Percentiles rank a stretch among this genome's conserved stretches.
These are phyloP conservation scores for Poeciliopsis presidionis DNA, from an alignment of 2,797 vertebrate genomes.

Conservation along the genomic window DNA sequence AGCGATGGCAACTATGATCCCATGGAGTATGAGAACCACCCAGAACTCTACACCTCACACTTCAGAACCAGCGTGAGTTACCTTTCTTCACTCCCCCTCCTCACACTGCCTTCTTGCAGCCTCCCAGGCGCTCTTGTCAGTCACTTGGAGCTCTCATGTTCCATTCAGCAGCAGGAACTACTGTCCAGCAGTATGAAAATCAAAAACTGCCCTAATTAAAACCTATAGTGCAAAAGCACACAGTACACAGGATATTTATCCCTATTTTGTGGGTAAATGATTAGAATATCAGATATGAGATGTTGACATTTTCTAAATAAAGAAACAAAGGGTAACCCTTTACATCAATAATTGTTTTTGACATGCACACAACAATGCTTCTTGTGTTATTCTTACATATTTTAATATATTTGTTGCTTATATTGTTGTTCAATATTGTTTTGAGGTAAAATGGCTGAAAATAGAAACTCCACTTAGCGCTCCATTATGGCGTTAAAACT, in stretches of 20 bases:
- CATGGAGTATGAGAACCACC: constrained; percentile 90
- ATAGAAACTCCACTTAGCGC: background rate
- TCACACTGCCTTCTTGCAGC: background rate
- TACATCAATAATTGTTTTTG: background rate
- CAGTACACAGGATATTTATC: background rate
- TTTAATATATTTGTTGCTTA: background rate
- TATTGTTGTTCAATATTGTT: background rate
- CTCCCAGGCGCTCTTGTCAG: constrained; percentile 26
- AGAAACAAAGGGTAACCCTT: background rate
- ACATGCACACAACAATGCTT: background rate
- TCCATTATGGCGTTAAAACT: background rate
- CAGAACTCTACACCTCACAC: constrained; percentile 91
- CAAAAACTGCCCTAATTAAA: background rate
- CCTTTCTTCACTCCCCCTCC: background rate
- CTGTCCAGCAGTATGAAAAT: background rate
- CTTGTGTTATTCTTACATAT: background rate
- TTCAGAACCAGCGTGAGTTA: constrained; percentile 91
- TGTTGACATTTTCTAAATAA: background rate
- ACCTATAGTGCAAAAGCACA: background rate
- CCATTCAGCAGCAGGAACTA: constrained; percentile 6
- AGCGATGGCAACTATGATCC: constrained; percentile 90
- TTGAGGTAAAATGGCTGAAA: background rate
- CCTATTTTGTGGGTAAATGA: background rate
- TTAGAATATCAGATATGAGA: background rate
- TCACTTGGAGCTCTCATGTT: constrained; percentile 19